A percentile compares a stretch with the other conserved stretches of the same genome.
phyloP scores from a whole-genome alignment of 2,888 invertebrate genomes.

The Muschampia plurimacula region DNA sequence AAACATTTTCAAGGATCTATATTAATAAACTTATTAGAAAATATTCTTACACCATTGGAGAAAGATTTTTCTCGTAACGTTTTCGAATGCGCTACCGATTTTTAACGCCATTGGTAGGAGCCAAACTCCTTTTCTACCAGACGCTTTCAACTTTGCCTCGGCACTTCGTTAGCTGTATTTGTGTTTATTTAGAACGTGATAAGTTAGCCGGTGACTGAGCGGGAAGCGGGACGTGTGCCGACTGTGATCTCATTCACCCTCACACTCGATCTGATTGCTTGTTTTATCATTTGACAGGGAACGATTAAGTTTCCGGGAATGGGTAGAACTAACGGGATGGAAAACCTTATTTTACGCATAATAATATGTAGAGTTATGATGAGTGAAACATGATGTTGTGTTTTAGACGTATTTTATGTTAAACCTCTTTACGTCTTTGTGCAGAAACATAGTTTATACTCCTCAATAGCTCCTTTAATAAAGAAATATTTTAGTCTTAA shows the following conservation, averaged over 20 bases:
- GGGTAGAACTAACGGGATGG: background rate
- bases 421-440: too few relatives aligned
- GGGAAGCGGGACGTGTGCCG: slow-evolving; percentile 72
- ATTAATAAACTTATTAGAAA: too few relatives aligned
- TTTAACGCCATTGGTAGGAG: slow-evolving; percentile 53
- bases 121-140: slow-evolving; percentile 61
- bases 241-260: slow-evolving; percentile 52
- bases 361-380: too few relatives aligned
- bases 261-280: slow-evolving; percentile 46
- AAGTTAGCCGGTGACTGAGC: slow-evolving; percentile 73
- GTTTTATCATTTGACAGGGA: slow-evolving; percentile 27
- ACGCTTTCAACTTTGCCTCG: slow-evolving; percentile 81
- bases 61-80: background rate
- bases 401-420: too few relatives aligned
- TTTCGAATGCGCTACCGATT: slow-evolving; percentile 1
- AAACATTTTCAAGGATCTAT: too few relatives aligned
- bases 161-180: slow-evolving; percentile 81
- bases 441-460: too few relatives aligned
- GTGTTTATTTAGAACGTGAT: slow-evolving; percentile 81
- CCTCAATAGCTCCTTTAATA: too few relatives aligned
- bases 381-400: too few relatives aligned
- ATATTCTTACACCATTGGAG: too few relatives aligned
- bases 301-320: slow-evolving; percentile 26
- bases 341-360: background rate
- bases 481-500: too few relatives aligned